These are phyloP conservation scores for Nematolebias whitei DNA, from an alignment of 2,113 vertebrate genomes.

Conservation along the genomic window DNA sequence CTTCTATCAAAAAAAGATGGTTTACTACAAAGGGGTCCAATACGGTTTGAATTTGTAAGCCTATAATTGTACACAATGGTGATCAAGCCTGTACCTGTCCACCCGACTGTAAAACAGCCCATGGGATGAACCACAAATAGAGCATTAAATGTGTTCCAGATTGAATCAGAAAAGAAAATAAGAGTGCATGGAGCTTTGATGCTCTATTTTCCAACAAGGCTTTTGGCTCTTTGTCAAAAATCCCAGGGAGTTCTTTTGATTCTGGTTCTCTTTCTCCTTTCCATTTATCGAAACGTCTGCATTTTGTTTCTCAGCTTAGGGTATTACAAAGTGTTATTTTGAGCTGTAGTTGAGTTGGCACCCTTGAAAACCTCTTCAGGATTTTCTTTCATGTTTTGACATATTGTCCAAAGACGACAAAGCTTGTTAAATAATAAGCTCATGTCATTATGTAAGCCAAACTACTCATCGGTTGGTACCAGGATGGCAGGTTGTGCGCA, in stretches of 20 bases:
- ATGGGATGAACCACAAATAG: constrained; percentile 76
- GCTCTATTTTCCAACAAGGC: constrained; percentile 36
- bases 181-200: constrained; percentile 17
- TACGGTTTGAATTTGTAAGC: constrained; percentile 17
- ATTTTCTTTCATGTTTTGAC: too few relatives aligned
- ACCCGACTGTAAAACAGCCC: constrained; percentile 63
- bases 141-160: constrained; percentile 81
- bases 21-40: neutral
- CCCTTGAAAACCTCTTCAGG: too few relatives aligned
- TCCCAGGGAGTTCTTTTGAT: constrained; percentile 5
- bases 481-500: constrained; percentile 56
- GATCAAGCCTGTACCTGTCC: constrained; percentile 31
- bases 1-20: too few relatives aligned
- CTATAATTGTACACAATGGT: constrained; percentile 21
- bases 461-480: constrained; percentile 54
- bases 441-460: neutral
- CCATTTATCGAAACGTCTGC: too few relatives aligned
- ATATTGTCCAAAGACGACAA: too few relatives aligned
- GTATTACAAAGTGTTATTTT: too few relatives aligned
- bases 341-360: too few relatives aligned
- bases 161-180: constrained; percentile 49
- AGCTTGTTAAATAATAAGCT: too few relatives aligned
- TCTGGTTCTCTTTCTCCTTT: too few relatives aligned
- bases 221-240: constrained; percentile 39
- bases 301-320: too few relatives aligned